Conservation (phyloP, 2,113 vertebrate genomes). For the Peucedramus taeniatus region DNA sequence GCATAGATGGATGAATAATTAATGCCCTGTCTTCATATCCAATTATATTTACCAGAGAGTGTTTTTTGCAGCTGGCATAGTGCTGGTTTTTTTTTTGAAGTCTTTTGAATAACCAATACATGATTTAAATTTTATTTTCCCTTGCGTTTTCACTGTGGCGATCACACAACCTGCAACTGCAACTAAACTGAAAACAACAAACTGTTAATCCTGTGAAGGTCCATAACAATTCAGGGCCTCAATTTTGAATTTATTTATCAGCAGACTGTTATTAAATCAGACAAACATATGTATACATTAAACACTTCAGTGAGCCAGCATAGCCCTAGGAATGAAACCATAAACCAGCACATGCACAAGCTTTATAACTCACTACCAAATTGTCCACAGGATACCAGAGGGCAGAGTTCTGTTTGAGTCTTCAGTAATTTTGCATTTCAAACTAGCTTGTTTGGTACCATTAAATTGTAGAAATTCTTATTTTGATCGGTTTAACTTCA, state of each 20-base stretch:
- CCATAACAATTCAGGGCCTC: neutral
- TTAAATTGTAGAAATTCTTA: neutral
- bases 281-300: neutral
- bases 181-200: neutral
- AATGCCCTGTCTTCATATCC: neutral
- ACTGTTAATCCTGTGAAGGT: neutral
- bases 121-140: neutral
- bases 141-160: neutral
- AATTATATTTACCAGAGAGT: neutral
- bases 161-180: neutral
- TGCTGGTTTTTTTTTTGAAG: too few species aligned
- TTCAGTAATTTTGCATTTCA: neutral
- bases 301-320: neutral
- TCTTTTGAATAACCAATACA: neutral
- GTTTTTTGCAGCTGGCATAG: neutral
- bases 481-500: neutral
- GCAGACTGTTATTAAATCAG: slow-evolving; percentile 26
- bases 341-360: neutral
- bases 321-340: neutral
- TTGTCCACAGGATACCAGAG: neutral
- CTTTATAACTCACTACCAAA: neutral
- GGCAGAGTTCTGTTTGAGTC: neutral
- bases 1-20: neutral
- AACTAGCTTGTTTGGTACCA: neutral
- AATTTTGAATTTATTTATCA: neutral